Conservation (phyloP, 2,797 vertebrate genomes). For the Balearica regulorum region DNA sequence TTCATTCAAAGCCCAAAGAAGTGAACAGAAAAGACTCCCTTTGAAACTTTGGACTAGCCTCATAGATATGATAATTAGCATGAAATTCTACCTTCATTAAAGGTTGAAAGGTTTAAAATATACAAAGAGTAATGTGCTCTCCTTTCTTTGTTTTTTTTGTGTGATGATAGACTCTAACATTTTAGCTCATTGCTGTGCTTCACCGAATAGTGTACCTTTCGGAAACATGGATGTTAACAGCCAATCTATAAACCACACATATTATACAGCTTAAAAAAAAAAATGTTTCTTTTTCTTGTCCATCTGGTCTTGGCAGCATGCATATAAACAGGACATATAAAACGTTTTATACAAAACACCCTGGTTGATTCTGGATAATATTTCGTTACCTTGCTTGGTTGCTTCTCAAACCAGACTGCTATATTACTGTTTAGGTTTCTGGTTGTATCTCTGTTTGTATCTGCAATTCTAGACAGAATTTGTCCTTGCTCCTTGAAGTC, state of each 20-base stretch:
- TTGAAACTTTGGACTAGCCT: constrained; percentile 25
- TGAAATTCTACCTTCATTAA: constrained; percentile 43
- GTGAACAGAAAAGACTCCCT: background rate
- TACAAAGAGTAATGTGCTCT: background rate
- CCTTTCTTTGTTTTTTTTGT: background rate
- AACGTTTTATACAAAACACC: constrained; percentile 32
- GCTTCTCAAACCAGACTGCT: background rate
- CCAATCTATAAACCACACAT: constrained; percentile 37
- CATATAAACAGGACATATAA: constrained; percentile 51
- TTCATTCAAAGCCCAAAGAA: constrained; percentile 21
- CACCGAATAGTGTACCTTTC: constrained; percentile 37
- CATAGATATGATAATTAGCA: constrained; percentile 33
- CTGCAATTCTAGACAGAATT: background rate
- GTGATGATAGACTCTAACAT: constrained; percentile 15
- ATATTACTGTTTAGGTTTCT: background rate
- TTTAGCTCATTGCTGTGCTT: constrained; percentile 24
- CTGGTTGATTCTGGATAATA: constrained; percentile 4
- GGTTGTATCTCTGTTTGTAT: background rate
- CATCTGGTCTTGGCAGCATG: constrained; percentile 62
- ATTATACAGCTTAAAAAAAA: constrained; percentile 45
- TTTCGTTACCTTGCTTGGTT: constrained; percentile 3
- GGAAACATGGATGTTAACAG: constrained; percentile 51
- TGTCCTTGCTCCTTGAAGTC: background rate
- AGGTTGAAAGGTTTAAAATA: constrained; percentile 4
- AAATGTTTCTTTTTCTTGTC: constrained; percentile 64